Evolutionary conservation across 2,888 invertebrate genomes (phyloP), one percentile per base, ranked within the genome.

Genomic region (Thumatha senex): DNA sequence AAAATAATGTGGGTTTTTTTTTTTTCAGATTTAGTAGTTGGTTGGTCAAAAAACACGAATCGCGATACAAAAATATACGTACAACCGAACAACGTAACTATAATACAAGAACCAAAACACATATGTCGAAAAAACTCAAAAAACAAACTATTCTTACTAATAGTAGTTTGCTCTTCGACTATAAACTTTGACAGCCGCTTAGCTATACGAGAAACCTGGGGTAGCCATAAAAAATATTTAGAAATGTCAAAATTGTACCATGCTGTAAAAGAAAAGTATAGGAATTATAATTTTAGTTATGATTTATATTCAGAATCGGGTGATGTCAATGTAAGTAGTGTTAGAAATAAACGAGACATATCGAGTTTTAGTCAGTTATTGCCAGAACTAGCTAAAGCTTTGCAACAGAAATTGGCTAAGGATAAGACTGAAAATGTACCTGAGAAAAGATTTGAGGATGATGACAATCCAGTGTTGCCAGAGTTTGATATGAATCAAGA

Each of bases 161-260:
- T 97, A 54, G 93, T 96, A 15, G 95, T 97, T 0, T 95, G 95
- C 72, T 96, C 97, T 0, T 93, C 95, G 0, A 94, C 96, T 0
- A 78, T 82, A 0, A 95, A 97, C 80, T 93, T 94, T 61, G 93
- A 94, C 31, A 92, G 93, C 36, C 90, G 97, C 40, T 67, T 79
- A 36, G 94, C 95, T 0, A 95, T 96, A 44, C 83, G 96, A 55
- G 92, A 94, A 53, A 95, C 95, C 0, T 96, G 96, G 96, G 96
- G 93, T 0, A 92, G 87, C 48, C 83, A 89, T 40, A 78, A 72
- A 11, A 87, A 82, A 53, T 91, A 92, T 55, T 12, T 66, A 7
- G 67, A 80, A 62, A 50, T 80, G 35, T 70, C 73, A 0, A 79
- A 78, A 59, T 54, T 88, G 5, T 88, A 76, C 45, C 72, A 79